Evolutionary conservation across 2,797 vertebrate genomes (phyloP).

Genomic region (Sardinella longiceps): DNA sequence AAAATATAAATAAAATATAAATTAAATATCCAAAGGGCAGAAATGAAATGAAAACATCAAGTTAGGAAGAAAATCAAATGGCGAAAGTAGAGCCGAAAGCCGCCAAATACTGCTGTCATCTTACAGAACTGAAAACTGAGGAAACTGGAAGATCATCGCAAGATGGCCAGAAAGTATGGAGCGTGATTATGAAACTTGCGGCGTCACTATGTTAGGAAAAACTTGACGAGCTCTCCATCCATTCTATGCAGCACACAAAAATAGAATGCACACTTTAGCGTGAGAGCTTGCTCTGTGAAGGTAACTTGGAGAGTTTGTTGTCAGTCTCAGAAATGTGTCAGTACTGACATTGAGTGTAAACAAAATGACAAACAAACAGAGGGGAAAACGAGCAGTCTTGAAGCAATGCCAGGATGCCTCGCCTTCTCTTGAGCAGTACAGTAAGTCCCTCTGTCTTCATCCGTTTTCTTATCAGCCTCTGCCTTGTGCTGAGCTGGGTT

Average conservation of each 20-base stretch:
- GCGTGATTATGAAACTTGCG: not conserved
- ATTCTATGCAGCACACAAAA: not conserved
- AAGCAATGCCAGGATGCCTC: not conserved
- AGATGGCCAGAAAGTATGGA: not conserved
- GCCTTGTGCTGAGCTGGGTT: conserved; percentile 22
- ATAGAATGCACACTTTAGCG: not conserved
- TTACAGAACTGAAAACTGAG: too few relatives aligned
- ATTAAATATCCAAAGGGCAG: not conserved
- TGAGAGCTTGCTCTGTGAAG: not conserved
- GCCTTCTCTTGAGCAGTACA: not conserved
- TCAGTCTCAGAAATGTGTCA: not conserved
- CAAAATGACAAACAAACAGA: not conserved
- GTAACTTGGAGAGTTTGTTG: not conserved
- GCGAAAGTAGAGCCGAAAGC: too few relatives aligned
- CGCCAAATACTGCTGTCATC: too few relatives aligned
- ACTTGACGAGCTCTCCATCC: not conserved
- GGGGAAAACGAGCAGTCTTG: not conserved
- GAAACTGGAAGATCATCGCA: too few relatives aligned
- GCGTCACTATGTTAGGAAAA: too few relatives aligned
- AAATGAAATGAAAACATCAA: too few relatives aligned
- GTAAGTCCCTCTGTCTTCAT: conserved; percentile 11
- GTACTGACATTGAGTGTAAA: not conserved
- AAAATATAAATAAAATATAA: not conserved
- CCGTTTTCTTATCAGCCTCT: not conserved
- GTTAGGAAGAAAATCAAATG: too few relatives aligned